These are phyloP conservation scores for Anarrhichthys ocellatus DNA, from an alignment of 2,113 vertebrate species.

Conservation along the genomic window DNA sequence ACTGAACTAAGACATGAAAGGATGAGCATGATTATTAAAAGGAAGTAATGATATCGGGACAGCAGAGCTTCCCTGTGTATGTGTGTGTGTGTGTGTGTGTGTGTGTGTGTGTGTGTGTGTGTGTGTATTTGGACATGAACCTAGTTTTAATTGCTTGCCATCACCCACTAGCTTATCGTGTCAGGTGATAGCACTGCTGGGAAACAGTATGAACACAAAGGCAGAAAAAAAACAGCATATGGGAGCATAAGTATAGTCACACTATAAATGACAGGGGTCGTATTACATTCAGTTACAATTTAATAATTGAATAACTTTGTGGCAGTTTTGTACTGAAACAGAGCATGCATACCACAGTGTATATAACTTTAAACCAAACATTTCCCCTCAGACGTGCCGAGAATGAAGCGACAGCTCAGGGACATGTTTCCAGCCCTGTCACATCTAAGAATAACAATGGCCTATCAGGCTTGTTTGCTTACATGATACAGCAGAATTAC, in stretches of 20 bases:
- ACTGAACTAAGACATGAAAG: constrained; percentile 10
- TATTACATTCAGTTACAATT: constrained; percentile 12
- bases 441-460: constrained; percentile 77
- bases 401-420: constrained; percentile 30
- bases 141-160: constrained; percentile 28
- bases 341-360: background rate
- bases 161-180: background rate
- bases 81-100: constrained; percentile 19
- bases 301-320: background rate
- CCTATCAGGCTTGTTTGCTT: constrained; percentile 74
- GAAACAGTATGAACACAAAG: background rate
- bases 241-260: background rate
- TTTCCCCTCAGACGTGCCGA: background rate
- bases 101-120: background rate
- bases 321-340: background rate
- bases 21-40: constrained; percentile 16
- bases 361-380: constrained; percentile 9
- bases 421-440: constrained; percentile 66
- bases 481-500: constrained; percentile 66
- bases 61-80: background rate
- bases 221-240: constrained; percentile 3
- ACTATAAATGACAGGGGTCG: constrained; percentile 7
- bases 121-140: constrained; percentile 3
- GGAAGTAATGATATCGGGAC: background rate
- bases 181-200: constrained; percentile 38